These are phyloP conservation scores for Amiota minor DNA, from an alignment of 2,888 invertebrate species.

Conservation along the genomic window DNA sequence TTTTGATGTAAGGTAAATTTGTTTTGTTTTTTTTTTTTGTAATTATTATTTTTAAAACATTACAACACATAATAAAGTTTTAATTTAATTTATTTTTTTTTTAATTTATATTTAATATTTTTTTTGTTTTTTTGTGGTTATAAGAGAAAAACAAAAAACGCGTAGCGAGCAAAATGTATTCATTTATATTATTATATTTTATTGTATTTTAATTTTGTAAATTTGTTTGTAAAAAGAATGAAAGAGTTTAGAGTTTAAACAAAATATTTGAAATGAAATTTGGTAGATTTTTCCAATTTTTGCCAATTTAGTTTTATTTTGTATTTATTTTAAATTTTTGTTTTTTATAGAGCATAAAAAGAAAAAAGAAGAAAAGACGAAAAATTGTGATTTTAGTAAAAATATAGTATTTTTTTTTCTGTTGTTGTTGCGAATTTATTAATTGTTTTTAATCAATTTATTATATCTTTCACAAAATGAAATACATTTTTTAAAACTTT, in stretches of 20 bases:
- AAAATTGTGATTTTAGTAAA: slow-evolving; percentile 69
- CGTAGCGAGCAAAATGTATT: slow-evolving; percentile 36
- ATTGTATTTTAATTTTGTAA: slow-evolving; percentile 33
- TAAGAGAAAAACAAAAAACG: slow-evolving; percentile 36
- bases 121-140: slow-evolving; percentile 33
- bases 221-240: slow-evolving; percentile 42
- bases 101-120: slow-evolving; percentile 27
- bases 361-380: slow-evolving; percentile 65
- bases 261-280: slow-evolving; percentile 41
- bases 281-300: slow-evolving; percentile 58
- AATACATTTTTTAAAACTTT: no score
- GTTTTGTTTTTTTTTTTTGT: slow-evolving; percentile 40
- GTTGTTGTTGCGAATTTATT: slow-evolving; percentile 54
- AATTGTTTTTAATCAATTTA: slow-evolving; percentile 10
- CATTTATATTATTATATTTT: slow-evolving; percentile 30
- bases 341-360: slow-evolving; percentile 64
- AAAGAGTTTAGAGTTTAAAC: slow-evolving; percentile 34
- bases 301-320: slow-evolving; percentile 59
- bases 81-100: slow-evolving; percentile 32
- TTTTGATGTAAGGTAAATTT: slow-evolving; percentile 18
- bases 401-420: slow-evolving; percentile 32
- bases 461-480: slow-evolving; percentile 3
- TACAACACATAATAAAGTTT: slow-evolving; percentile 28
- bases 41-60: slow-evolving; percentile 41
- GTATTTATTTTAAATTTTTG: slow-evolving; percentile 36